Conservation (phyloP, 2,113 vertebrate species). For the Ornithorhynchus anatinus region DNA sequence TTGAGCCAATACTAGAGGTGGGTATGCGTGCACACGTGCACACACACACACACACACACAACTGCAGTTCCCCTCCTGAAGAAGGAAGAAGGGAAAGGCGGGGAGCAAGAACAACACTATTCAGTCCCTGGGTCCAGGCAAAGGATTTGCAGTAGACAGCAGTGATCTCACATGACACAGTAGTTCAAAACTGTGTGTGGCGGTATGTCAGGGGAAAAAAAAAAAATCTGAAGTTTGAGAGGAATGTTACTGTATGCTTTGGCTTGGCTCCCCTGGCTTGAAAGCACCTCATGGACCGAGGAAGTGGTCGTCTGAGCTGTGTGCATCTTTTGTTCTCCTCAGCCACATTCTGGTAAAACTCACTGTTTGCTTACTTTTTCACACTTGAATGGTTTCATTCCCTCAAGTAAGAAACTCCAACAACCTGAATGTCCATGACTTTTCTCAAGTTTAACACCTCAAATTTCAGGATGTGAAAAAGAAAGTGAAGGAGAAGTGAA, state of each 20-base stretch:
- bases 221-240: neutral
- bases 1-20: no score
- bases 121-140: no score
- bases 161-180: neutral
- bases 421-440: constrained; percentile 55
- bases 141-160: neutral
- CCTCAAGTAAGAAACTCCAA: constrained; percentile 52
- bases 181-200: no score
- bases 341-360: constrained; percentile 48
- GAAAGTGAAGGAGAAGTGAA: no score
- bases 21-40: no score
- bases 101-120: no score
- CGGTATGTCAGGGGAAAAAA: no score
- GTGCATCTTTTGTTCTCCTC: constrained; percentile 51
- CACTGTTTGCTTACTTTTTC: constrained; percentile 51
- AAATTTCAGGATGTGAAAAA: no score
- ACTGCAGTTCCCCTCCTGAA: no score
- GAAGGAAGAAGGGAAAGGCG: no score
- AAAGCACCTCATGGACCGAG: neutral
- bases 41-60: no score
- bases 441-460: constrained; percentile 50
- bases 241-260: constrained; percentile 58
- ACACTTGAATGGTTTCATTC: constrained; percentile 9
- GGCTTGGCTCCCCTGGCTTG: constrained; percentile 18
- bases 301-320: constrained; percentile 39